A percentile compares a stretch with the other conserved stretches of the same genome.
Evolutionary conservation across 2,797 vertebrate species (phyloP).

Genomic region (Enteromius mattozi): DNA sequence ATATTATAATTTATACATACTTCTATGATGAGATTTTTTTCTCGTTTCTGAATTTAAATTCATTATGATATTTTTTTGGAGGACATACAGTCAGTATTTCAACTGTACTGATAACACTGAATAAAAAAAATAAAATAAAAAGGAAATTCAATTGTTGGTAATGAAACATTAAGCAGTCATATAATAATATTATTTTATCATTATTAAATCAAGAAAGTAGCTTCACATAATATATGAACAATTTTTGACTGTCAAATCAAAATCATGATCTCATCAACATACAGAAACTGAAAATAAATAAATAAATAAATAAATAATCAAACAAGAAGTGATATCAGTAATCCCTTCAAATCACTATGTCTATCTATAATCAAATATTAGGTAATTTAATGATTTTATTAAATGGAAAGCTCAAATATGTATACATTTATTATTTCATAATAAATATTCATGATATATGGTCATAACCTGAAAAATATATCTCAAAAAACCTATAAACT

Average conservation of each 20-base stretch:
- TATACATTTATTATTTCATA: background rate
- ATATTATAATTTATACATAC: background rate
- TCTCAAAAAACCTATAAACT: too few relatives aligned
- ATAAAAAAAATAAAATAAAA: background rate
- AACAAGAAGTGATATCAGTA: background rate
- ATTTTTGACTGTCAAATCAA: too few relatives aligned
- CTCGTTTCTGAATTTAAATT: background rate
- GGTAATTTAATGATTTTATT: background rate
- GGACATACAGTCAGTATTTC: background rate
- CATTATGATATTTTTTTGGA: background rate
- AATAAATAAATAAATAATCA: background rate
- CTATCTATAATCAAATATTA: background rate
- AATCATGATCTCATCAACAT: background rate
- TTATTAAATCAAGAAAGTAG: background rate
- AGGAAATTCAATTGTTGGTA: background rate
- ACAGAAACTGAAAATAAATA: background rate
- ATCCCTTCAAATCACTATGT: background rate
- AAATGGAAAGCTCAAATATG: background rate
- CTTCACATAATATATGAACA: background rate
- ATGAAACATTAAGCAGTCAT: background rate
- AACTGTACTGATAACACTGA: background rate
- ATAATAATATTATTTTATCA: background rate
- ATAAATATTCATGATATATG: too few relatives aligned
- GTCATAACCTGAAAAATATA: too few relatives aligned
- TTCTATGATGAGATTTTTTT: background rate